These are phyloP conservation scores for Drosophila pseudotalamancana DNA, from an alignment of 2,888 invertebrate genomes.

Conservation along the genomic window DNA sequence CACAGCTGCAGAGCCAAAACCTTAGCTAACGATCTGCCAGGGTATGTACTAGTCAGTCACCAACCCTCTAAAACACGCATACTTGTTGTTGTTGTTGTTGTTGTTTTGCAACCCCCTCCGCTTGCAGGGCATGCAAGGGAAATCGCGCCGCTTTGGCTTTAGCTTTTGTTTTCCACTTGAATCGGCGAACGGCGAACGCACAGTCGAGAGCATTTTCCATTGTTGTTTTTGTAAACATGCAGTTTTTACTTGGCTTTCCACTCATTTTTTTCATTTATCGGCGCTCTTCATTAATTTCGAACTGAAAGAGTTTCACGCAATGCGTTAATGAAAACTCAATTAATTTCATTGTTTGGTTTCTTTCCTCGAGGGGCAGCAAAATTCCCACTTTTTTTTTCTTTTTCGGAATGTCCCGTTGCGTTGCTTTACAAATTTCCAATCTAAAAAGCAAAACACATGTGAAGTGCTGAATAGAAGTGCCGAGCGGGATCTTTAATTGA, in stretches of 20 bases:
- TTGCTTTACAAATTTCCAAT: conserved; percentile 6
- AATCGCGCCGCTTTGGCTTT: conserved; percentile 36
- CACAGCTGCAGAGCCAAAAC: too few species aligned
- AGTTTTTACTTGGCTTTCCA: conserved; percentile 47
- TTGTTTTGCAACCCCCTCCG: conserved; percentile 54
- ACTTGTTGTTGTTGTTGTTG: conserved; percentile 11
- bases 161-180: conserved; percentile 76
- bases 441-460: conserved; percentile 17
- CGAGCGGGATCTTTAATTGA: conserved; percentile 4
- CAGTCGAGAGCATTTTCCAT: conserved; percentile 57
- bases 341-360: conserved; percentile 41
- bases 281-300: conserved; percentile 56
- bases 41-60: too few species aligned
- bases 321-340: conserved; percentile 63
- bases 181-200: conserved; percentile 14
- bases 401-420: not conserved
- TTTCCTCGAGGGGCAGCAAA: not conserved
- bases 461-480: not conserved
- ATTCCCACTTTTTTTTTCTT: not conserved
- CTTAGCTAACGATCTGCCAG: too few species aligned
- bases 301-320: conserved; percentile 44
- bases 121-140: conserved; percentile 11
- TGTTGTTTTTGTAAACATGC: conserved; percentile 54
- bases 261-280: conserved; percentile 33
- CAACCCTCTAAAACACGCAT: too few species aligned